Percentiles rank a stretch among this genome's conserved stretches.
phyloP scores from a whole-genome alignment of 64 coral and sea anemone genomes.

The Trachythela sp. region DNA sequence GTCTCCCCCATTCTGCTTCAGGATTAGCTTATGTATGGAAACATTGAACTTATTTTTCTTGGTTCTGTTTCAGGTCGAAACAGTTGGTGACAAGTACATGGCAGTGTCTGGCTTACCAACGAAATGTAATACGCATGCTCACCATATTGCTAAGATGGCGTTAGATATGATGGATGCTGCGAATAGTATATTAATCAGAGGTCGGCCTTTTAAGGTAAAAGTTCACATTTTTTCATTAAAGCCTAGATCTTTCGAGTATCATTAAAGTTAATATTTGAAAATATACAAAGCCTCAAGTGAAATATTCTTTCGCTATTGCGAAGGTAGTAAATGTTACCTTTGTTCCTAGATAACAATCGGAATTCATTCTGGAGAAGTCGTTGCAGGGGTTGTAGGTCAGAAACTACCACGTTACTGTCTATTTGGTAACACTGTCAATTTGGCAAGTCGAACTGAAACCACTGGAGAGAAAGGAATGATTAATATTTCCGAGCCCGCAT shows the following conservation, averaged over 20 bases:
- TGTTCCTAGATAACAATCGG: slow-evolving; percentile 79
- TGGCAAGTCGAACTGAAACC: slow-evolving; percentile 89
- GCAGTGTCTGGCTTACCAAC: slow-evolving; percentile 97
- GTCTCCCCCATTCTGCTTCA: no score
- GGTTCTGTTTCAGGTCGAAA: slow-evolving; percentile 68
- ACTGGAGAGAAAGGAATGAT: slow-evolving; percentile 92
- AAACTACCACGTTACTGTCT: slow-evolving; percentile 91
- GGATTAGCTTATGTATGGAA: neutral
- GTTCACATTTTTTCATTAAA: no score
- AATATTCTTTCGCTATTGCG: no score
- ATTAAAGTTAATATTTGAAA: neutral
- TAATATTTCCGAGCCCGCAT: slow-evolving; percentile 88
- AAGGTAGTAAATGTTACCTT: neutral
- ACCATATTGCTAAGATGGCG: slow-evolving; percentile 85
- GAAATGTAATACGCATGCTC: slow-evolving; percentile 71
- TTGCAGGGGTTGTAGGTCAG: slow-evolving; percentile 91
- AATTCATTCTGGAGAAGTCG: slow-evolving; percentile 94
- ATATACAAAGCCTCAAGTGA: no score
- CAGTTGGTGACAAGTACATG: slow-evolving; percentile 99
- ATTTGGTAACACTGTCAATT: slow-evolving; percentile 93
- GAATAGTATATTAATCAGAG: slow-evolving; percentile 35
- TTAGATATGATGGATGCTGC: slow-evolving; percentile 96
- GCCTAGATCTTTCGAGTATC: neutral
- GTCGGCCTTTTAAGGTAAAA: neutral
- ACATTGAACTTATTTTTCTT: neutral